These are phyloP conservation scores for Ptychoptera albimana DNA, from an alignment of 2,888 invertebrate species.

Conservation along the genomic window DNA sequence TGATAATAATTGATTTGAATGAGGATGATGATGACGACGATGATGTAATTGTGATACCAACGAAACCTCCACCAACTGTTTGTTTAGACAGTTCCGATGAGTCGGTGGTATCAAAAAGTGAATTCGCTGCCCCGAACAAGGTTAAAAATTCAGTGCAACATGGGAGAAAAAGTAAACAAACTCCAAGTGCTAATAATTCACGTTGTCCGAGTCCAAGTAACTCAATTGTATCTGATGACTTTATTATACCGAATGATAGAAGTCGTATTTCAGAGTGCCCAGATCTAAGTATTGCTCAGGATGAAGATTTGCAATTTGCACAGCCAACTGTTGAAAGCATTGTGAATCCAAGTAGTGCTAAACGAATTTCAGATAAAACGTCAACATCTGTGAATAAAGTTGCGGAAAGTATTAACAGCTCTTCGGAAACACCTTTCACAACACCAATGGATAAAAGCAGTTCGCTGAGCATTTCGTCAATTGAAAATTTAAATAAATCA, in stretches of 20 bases:
- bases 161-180: neutral
- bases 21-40: conserved; percentile 18
- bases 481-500: too few relatives aligned
- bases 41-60: conserved; percentile 22
- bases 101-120: conserved; percentile 15
- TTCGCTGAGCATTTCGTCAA: too few relatives aligned
- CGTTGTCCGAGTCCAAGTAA: conserved; percentile 20
- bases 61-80: conserved; percentile 20
- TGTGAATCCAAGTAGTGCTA: neutral
- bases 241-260: conserved; percentile 25
- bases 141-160: neutral
- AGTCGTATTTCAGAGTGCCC: conserved; percentile 7
- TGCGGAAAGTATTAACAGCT: too few relatives aligned
- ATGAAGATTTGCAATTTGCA: conserved; percentile 17
- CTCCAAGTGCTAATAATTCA: conserved; percentile 9
- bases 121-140: conserved; percentile 9
- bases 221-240: conserved; percentile 27
- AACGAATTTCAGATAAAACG: too few relatives aligned
- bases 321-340: neutral
- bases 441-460: too few relatives aligned
- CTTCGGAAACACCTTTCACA: too few relatives aligned
- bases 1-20: conserved; percentile 16
- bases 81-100: conserved; percentile 20
- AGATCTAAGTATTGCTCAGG: conserved; percentile 16
- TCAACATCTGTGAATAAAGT: too few relatives aligned